phyloP scores from a whole-genome alignment of 2,888 invertebrate species.

The Anoplius nigerrimus region DNA sequence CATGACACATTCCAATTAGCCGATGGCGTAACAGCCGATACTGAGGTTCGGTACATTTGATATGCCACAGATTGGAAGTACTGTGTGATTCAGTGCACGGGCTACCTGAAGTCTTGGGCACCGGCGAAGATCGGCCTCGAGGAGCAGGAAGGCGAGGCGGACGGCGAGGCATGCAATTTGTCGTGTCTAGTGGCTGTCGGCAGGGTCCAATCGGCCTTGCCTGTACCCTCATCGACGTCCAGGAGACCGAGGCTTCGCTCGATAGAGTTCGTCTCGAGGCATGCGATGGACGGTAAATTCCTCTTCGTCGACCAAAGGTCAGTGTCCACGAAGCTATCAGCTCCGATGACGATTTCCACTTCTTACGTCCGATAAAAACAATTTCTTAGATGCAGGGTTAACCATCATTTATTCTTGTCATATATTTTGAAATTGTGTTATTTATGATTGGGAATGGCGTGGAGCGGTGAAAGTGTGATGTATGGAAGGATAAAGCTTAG shows the following conservation, averaged over 20 bases:
- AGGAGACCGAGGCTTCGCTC: slow-evolving; percentile 77
- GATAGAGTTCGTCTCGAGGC: slow-evolving; percentile 88
- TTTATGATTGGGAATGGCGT: no score
- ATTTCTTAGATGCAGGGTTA: no score
- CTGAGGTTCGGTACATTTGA: neutral
- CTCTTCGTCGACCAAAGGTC: slow-evolving; percentile 94
- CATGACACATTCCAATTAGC: no score
- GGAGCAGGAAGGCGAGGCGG: slow-evolving; percentile 80
- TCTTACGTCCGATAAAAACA: no score
- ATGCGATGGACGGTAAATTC: slow-evolving; percentile 94
- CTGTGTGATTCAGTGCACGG: slow-evolving; percentile 93
- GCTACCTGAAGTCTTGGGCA: slow-evolving; percentile 94
- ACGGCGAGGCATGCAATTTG: slow-evolving; percentile 81
- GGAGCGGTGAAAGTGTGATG: no score
- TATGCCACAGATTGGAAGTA: slow-evolving; percentile 84
- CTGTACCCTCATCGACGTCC: slow-evolving; percentile 56
- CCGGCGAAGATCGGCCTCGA: slow-evolving; percentile 85
- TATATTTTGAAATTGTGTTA: no score
- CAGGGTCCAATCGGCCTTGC: slow-evolving; percentile 80
- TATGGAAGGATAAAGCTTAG: neutral
- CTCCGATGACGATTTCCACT: no score
- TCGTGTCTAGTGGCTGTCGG: slow-evolving; percentile 94
- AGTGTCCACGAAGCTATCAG: slow-evolving; percentile 45
- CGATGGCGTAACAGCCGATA: slow-evolving; percentile 1
- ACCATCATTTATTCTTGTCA: no score